Percentiles rank a stretch among this genome's conserved stretches.
These are phyloP conservation scores for Rhabdomys dilectus DNA, from an alignment of 2,113 vertebrate species.

Conservation along the genomic window DNA sequence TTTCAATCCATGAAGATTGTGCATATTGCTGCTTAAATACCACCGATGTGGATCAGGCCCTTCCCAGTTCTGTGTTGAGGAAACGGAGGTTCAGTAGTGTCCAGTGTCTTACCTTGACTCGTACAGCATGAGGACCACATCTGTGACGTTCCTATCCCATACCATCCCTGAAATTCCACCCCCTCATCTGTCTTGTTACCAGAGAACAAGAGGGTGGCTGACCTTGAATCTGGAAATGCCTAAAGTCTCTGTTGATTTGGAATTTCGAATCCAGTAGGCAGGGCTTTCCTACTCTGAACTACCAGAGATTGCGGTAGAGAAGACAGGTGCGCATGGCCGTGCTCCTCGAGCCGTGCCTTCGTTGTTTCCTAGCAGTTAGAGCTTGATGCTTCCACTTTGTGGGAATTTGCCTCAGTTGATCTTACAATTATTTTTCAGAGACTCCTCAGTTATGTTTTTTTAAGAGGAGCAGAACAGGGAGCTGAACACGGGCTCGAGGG, in stretches of 20 bases:
- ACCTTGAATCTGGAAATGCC: slow-evolving; percentile 43
- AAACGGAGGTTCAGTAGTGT: not conserved
- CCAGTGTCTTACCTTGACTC: not conserved
- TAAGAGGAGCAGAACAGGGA: slow-evolving; percentile 69
- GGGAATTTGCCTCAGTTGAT: slow-evolving; percentile 73
- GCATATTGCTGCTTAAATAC: not conserved
- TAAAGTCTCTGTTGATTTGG: slow-evolving; percentile 1
- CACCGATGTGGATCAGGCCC: not conserved
- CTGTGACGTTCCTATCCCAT: not conserved
- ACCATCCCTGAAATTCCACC: not conserved
- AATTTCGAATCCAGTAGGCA: slow-evolving; percentile 46
- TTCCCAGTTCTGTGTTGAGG: not conserved
- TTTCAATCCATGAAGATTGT: not conserved
- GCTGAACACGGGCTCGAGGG: slow-evolving; percentile 50
- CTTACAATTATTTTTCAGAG: slow-evolving; percentile 80
- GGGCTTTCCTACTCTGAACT: slow-evolving; percentile 57
- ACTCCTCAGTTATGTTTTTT: slow-evolving; percentile 73
- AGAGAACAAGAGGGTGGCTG: not conserved
- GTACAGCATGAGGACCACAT: not conserved
- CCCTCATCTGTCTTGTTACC: not conserved
- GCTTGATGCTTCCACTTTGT: slow-evolving; percentile 59
- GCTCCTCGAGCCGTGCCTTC: slow-evolving; percentile 38
- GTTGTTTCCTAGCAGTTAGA: slow-evolving; percentile 62
- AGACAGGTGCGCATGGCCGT: slow-evolving; percentile 46
- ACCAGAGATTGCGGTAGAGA: slow-evolving; percentile 3